A percentile compares a stretch with the other conserved stretches of the same genome.
These are phyloP conservation scores for Drosophila lacertosa DNA, from an alignment of 1,140 invertebrate species.

Conservation along the genomic window DNA sequence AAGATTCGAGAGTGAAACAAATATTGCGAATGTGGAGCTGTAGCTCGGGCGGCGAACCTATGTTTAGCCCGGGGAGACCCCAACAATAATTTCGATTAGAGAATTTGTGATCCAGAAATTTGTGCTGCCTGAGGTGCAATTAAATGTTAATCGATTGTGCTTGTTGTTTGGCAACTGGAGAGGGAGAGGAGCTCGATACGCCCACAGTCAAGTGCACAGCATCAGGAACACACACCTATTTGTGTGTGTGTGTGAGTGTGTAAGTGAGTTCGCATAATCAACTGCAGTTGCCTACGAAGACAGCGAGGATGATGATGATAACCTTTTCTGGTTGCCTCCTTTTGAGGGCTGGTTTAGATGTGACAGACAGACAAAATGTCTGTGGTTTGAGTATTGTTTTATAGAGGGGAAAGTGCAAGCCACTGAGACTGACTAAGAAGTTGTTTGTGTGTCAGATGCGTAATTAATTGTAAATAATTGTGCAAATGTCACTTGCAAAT, in stretches of 20 bases:
- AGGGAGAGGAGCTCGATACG: conserved; percentile 21
- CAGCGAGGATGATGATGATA: not conserved
- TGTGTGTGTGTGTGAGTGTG: conserved; percentile 28
- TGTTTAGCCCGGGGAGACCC: conserved; percentile 29
- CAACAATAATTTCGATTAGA: conserved; percentile 76
- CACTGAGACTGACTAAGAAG: not conserved
- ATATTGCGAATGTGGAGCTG: conserved; percentile 18
- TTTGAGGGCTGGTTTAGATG: conserved; percentile 22
- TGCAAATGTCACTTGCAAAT: conserved; percentile 67
- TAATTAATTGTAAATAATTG: conserved; percentile 81
- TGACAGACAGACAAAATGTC: too few species aligned
- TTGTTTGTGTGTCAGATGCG: conserved; percentile 46
- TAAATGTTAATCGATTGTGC: conserved; percentile 78
- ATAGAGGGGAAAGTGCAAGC: not conserved
- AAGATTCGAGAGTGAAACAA: conserved; percentile 24
- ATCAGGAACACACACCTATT: not conserved
- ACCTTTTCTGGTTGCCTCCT: conserved; percentile 35
- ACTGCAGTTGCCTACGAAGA: conserved; percentile 1
- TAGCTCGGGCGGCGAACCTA: not conserved
- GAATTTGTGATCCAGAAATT: conserved; percentile 44
- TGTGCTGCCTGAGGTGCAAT: conserved; percentile 58
- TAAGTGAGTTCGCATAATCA: conserved; percentile 44
- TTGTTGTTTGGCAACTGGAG: conserved; percentile 34
- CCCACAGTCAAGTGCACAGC: conserved; percentile 35
- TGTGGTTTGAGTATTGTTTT: conserved; percentile 5